phyloP scores from a whole-genome alignment of 2,797 vertebrate species.

The Neomorphus geoffroyi region DNA sequence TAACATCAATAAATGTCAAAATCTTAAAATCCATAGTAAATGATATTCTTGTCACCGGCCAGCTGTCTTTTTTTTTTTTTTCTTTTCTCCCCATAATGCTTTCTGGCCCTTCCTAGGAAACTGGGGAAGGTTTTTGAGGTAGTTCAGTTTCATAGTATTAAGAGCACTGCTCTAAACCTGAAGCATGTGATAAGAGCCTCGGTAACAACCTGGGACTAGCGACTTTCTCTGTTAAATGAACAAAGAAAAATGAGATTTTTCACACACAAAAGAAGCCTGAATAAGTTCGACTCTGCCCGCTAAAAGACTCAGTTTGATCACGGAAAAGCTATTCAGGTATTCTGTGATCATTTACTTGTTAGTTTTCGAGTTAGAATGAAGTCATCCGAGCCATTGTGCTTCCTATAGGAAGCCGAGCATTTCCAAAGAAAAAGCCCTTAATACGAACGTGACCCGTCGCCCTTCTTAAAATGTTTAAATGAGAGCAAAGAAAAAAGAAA shows the following conservation, averaged over 20 bases:
- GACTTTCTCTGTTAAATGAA: slow-evolving; percentile 11
- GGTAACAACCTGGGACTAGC: neutral
- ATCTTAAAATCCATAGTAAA: neutral
- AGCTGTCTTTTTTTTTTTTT: neutral
- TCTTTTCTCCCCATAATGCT: neutral
- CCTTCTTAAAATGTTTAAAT: slow-evolving; percentile 11
- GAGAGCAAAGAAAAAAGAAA: neutral
- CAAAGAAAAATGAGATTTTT: slow-evolving; percentile 18
- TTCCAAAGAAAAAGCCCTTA: slow-evolving; percentile 20
- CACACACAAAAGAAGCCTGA: slow-evolving; percentile 21
- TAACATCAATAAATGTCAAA: neutral
- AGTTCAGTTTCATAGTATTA: neutral
- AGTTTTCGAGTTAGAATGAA: slow-evolving; percentile 18
- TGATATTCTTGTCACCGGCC: neutral
- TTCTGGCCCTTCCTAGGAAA: neutral
- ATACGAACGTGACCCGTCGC: neutral
- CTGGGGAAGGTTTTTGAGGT: neutral
- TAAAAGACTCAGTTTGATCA: neutral
- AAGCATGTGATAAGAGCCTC: neutral
- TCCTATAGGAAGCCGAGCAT: neutral
- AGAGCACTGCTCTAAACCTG: neutral
- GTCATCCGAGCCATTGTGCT: neutral
- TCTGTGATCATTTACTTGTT: slow-evolving; percentile 8
- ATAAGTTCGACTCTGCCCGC: neutral
- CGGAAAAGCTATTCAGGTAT: slow-evolving; percentile 21